Evolutionary conservation across 1,140 invertebrate genomes (phyloP).

Genomic region (Drosophila insularis): DNA sequence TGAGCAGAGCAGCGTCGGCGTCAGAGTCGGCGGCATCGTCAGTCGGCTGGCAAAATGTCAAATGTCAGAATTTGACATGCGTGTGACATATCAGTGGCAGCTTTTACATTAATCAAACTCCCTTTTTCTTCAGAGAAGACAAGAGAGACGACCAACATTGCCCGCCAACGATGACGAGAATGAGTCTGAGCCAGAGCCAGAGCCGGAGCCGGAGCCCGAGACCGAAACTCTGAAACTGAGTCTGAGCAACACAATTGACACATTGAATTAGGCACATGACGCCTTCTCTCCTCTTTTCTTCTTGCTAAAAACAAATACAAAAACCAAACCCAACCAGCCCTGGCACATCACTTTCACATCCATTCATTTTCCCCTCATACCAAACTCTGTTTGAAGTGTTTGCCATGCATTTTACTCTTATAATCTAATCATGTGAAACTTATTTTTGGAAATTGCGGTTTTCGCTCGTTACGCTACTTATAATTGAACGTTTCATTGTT

Average conservation of each 20-base stretch:
- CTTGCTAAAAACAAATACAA: conserved; percentile 27
- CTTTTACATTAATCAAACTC: conserved; percentile 83
- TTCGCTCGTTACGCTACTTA: conserved; percentile 48
- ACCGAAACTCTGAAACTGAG: conserved; percentile 19
- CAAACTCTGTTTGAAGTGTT: conserved; percentile 22
- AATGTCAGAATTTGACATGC: conserved; percentile 83
- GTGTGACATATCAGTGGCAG: conserved; percentile 83
- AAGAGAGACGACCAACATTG: conserved; percentile 26
- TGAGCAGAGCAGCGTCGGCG: conserved; percentile 31
- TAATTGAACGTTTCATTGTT: conserved; percentile 23
- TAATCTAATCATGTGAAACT: conserved; percentile 66
- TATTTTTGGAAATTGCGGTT: conserved; percentile 46
- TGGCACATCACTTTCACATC: conserved; percentile 12
- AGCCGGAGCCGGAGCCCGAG: conserved; percentile 3
- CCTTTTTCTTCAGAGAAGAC: conserved; percentile 65
- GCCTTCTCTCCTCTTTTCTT: conserved; percentile 52
- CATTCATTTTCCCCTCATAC: conserved; percentile 19
- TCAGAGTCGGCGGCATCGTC: conserved; percentile 39
- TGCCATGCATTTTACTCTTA: conserved; percentile 49
- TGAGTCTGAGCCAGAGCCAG: conserved; percentile 3
- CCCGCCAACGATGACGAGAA: conserved; percentile 36
- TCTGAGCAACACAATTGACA: conserved; percentile 67
- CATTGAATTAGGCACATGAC: conserved; percentile 78
- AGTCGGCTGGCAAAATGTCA: conserved; percentile 81
- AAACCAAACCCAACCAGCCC: conserved; percentile 15